Conservation (phyloP, 1,140 invertebrate genomes). For the Anadara kagoshimensis region DNA sequence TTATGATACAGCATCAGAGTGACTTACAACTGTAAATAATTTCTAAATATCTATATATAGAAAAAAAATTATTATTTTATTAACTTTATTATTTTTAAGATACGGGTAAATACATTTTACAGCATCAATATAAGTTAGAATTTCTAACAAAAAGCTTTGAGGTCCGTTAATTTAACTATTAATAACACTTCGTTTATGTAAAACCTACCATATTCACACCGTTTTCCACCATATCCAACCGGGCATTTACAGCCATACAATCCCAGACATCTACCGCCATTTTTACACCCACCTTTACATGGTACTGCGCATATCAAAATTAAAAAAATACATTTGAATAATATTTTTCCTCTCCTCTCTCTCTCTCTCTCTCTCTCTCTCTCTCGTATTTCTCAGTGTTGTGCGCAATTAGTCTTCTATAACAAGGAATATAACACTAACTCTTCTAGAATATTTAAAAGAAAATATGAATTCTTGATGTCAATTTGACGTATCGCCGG, state of each 20-base stretch:
- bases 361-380: neutral
- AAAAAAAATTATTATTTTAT: neutral
- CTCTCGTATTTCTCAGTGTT: no score
- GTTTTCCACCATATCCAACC: slow-evolving; percentile 60
- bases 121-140: no score
- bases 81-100: neutral
- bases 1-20: no score
- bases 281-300: slow-evolving; percentile 34
- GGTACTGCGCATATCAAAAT: slow-evolving; percentile 3
- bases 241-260: slow-evolving; percentile 64
- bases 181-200: neutral
- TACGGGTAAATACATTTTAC: neutral
- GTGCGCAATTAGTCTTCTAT: neutral
- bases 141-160: no score
- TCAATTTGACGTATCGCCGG: no score
- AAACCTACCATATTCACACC: slow-evolving; percentile 57
- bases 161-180: neutral
- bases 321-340: neutral
- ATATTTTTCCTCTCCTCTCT: neutral
- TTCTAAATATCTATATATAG: neutral
- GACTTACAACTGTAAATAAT: neutral
- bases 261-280: slow-evolving; percentile 28
- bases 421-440: neutral
- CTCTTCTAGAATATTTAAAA: no score
- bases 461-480: no score